These are phyloP conservation scores for Torymus texanus DNA, from an alignment of 2,888 invertebrate species.

Conservation along the genomic window DNA sequence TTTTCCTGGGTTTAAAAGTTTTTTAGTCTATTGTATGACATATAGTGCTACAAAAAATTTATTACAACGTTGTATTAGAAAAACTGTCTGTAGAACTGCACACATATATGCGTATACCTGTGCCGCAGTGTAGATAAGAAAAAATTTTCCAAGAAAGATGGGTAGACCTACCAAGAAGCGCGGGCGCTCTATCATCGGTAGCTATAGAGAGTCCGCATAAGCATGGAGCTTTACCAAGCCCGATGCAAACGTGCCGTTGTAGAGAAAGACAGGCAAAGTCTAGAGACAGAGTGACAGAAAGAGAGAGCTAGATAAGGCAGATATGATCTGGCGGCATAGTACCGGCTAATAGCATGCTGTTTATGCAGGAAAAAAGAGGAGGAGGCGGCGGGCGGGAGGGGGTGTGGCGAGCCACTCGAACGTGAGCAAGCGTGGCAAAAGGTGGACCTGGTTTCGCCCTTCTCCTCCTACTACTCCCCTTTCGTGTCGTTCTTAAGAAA, in stretches of 20 bases:
- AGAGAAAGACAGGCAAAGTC: slow-evolving; percentile 31
- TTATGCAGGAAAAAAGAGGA: slow-evolving; percentile 67
- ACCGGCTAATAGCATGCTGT: slow-evolving; percentile 68
- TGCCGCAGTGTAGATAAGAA: too few relatives aligned
- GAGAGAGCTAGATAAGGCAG: slow-evolving; percentile 63
- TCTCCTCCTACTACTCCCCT: not conserved
- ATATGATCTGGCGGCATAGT: slow-evolving; percentile 67
- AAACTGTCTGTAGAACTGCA: too few relatives aligned
- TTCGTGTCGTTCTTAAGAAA: slow-evolving; percentile 36
- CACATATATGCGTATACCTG: too few relatives aligned
- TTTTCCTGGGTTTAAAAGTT: too few relatives aligned
- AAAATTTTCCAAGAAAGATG: too few relatives aligned
- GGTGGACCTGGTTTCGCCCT: slow-evolving; percentile 36
- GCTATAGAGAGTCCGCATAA: not conserved
- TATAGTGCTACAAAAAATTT: too few relatives aligned
- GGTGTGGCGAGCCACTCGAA: slow-evolving; percentile 33
- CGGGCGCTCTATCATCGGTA: too few relatives aligned
- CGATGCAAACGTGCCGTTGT: not conserved
- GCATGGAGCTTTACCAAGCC: not conserved
- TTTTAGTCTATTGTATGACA: too few relatives aligned
- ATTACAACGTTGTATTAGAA: too few relatives aligned
- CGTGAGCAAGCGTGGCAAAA: slow-evolving; percentile 8
- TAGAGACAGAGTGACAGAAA: not conserved
- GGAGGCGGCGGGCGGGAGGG: slow-evolving; percentile 20
- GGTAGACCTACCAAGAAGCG: too few relatives aligned